Conservation (phyloP, 2,888 invertebrate species). For the Ichneumoninae sp. region DNA sequence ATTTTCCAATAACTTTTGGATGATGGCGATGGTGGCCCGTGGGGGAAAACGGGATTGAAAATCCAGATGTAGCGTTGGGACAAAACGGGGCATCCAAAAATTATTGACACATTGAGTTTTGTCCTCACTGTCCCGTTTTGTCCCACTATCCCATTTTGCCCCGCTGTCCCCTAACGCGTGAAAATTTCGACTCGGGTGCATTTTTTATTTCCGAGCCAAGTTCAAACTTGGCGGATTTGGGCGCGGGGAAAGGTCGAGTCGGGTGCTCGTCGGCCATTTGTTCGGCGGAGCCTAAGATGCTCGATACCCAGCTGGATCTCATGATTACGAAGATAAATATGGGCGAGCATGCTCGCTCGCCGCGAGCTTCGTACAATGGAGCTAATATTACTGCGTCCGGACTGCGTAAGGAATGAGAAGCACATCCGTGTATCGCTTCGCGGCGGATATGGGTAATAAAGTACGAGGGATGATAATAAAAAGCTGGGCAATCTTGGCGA, state of each 20-base stretch:
- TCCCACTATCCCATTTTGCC: too few species aligned
- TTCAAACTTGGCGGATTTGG: not conserved
- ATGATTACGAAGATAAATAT: conserved; percentile 60
- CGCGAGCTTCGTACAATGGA: conserved; percentile 24
- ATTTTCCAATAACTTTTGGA: too few species aligned
- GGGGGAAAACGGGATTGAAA: too few species aligned
- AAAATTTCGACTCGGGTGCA: too few species aligned
- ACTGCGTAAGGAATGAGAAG: conserved; percentile 48
- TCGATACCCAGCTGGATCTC: conserved; percentile 44
- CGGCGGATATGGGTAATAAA: conserved; percentile 17
- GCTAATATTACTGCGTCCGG: conserved; percentile 31
- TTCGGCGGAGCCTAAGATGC: conserved; percentile 38
- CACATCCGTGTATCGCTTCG: conserved; percentile 18
- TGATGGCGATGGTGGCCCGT: too few species aligned
- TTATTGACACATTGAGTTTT: too few species aligned
- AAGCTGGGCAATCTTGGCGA: conserved; percentile 18
- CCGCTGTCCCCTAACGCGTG: too few species aligned
- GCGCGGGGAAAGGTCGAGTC: not conserved
- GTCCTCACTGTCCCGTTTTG: too few species aligned
- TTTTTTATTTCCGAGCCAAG: not conserved
- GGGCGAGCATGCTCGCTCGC: conserved; percentile 27
- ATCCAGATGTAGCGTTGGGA: too few species aligned
- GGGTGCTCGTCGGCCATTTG: conserved; percentile 40
- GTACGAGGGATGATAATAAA: conserved; percentile 11
- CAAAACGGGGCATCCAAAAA: too few species aligned